These are phyloP conservation scores for Salticus scenicus DNA, from an alignment of 2,888 invertebrate species.

Conservation along the genomic window DNA sequence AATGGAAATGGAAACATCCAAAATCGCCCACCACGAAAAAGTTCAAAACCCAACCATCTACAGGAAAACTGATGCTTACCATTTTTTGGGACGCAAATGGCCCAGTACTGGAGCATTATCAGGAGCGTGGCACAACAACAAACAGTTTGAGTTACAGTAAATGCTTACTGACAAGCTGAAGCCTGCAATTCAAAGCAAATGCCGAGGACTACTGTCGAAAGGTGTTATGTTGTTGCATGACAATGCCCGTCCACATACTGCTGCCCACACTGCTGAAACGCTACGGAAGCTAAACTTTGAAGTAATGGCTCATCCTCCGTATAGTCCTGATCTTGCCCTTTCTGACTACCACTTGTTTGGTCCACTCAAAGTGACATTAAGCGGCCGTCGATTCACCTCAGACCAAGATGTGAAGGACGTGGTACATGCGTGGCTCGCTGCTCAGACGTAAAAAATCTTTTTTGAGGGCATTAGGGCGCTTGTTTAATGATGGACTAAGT, in stretches of 20 bases:
- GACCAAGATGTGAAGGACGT: conserved; percentile 13
- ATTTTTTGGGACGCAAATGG: conserved; percentile 1
- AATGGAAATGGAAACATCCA: neutral
- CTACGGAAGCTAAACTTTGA: conserved; percentile 19
- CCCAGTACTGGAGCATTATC: conserved; percentile 15
- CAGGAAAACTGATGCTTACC: neutral
- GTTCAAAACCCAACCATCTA: no score
- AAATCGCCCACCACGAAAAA: neutral
- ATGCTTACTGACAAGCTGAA: conserved; percentile 33
- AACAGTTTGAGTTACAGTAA: conserved; percentile 16
- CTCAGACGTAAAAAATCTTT: neutral
- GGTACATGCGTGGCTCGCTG: neutral
- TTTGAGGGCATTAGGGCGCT: no score
- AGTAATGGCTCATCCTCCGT: conserved; percentile 28
- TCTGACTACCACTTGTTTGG: conserved; percentile 27
- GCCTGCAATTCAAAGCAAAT: conserved; percentile 28
- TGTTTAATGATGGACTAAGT: no score
- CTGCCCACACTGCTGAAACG: conserved; percentile 30
- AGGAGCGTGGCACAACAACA: conserved; percentile 11
- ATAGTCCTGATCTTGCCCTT: conserved; percentile 25
- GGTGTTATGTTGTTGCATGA: conserved; percentile 10
- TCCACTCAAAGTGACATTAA: conserved; percentile 27
- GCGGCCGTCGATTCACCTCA: conserved; percentile 27
- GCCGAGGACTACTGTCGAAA: neutral
- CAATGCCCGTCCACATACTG: conserved; percentile 25